Evolutionary conservation across 2,113 vertebrate genomes (phyloP), one percentile per base, ranked within the genome.

Genomic region (Hippocampus barbouri): DNA sequence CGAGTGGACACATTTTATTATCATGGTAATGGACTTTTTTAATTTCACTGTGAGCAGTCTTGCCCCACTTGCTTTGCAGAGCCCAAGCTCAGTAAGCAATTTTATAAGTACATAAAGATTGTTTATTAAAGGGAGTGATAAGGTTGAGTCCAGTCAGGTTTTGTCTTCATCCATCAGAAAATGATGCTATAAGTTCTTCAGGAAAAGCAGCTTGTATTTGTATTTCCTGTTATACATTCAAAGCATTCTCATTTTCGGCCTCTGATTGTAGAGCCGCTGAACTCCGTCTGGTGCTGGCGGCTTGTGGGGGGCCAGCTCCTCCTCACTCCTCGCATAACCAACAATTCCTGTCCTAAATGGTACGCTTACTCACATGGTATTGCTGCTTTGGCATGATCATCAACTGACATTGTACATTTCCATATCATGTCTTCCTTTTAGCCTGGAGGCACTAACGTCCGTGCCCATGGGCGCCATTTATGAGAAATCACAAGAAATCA

Each of bases 401-500:
- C 92, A 92, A 88, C 77, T 90, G 89, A 89, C 88, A 89, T 72
- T 66, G 63, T 72, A 69, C 68, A 63, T 68, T 64, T 64, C 67
- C 9, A 71, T 2, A 69, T 57, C 65, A 7, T 30, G 41, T 34
- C 38, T 54, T 77, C 66, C 68, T 53, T 51, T 2, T 8, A 84
- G 79, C 70, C 64, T 74, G 21, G 11, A 16, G 61, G 74, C 18
- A 47, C 30, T 49, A 12, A 67, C 69, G 77, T 59, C 75, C 45
- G 72, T 76, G 71, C 80, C 83, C 78, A 45, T 63, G 71, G 83
- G 81, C 87, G 73, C 51, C 66, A 7, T 84, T 79, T 85, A 79
- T 94, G 92, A 94, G 91, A 87, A 94, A 92, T 94, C 90, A 90
- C 89, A 93, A 95, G 92, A 95, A 93, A 93, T 94, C 92, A 86